Evolutionary conservation across 1,140 invertebrate species (phyloP), one percentile per base, ranked within the genome.

Genomic region (Aphaenogaster ashmeadi): DNA sequence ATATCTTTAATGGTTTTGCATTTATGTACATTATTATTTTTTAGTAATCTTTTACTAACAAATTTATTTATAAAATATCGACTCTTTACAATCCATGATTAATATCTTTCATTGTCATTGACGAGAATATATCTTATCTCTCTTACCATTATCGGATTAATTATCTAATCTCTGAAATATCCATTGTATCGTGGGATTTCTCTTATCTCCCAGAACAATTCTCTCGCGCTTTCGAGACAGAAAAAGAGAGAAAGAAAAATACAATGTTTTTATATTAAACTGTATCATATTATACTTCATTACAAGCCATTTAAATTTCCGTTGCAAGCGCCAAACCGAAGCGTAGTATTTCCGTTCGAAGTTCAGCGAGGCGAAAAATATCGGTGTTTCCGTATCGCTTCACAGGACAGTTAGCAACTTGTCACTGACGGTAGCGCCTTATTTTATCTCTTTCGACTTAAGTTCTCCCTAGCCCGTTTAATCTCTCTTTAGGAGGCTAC

Each of bases 401-500:
- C 62, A n/a, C 78, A 56, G 15, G 13, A 27, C 6, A 33, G 47
- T 41, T 54, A 81, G 36, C 52, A 69, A 33, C 56, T 60, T 36
- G 67, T 47, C 67, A 58, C 66, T 60, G 69, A 60, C 56, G 44
- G 38, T 62, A 74, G 18, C 18, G 54, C 47, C n/a, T 84, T 84
- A 84, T 75, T 84, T 83, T 58, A 72, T 1, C 54, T 8, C 50
- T 56, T 21, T 71, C 47, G 41, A 50, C 60, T 38, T 47, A 36
- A 58, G 33, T 74, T 27, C 54, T 75, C 27, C 27, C 1, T 47
- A 47, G 36, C 33, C 54, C 41, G 27, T 74, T 74, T 75, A 84
- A 84, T 84, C 80, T 84, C 80, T 84, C 54, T 21, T 60, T 33
- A 56, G 69, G 69, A 84, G 50, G 41, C 27, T 21, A 56, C 69